phyloP scores from a whole-genome alignment of 2,888 invertebrate genomes.

The Encarsia formosa region DNA sequence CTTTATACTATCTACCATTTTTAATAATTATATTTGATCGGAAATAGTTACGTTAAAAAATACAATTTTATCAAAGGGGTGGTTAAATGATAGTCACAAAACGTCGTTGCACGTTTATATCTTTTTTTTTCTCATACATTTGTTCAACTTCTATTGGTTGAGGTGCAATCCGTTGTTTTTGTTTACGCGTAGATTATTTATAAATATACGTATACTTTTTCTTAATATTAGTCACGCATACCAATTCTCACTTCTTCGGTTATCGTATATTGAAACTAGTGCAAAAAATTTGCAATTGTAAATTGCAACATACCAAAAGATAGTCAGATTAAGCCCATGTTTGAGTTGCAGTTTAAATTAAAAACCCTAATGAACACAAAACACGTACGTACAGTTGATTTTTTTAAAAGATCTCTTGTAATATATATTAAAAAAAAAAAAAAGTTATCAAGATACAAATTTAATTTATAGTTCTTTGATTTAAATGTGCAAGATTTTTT shows the following conservation, averaged over 20 bases:
- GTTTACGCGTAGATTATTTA: slow-evolving; percentile 37
- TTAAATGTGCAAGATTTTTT: too few relatives aligned
- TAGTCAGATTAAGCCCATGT: too few relatives aligned
- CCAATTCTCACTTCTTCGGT: slow-evolving; percentile 16
- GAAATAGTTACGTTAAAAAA: slow-evolving; percentile 39
- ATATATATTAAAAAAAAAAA: too few relatives aligned
- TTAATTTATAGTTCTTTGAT: too few relatives aligned
- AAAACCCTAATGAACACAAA: too few relatives aligned
- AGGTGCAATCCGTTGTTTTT: slow-evolving; percentile 47
- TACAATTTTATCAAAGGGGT: slow-evolving; percentile 44
- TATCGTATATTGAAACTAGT: not conserved
- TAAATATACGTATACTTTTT: slow-evolving; percentile 7
- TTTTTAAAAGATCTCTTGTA: too few relatives aligned
- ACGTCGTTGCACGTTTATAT: slow-evolving; percentile 47
- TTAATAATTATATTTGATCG: slow-evolving; percentile 42
- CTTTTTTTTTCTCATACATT: slow-evolving; percentile 26
- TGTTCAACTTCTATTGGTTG: slow-evolving; percentile 40
- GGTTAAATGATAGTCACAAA: slow-evolving; percentile 42
- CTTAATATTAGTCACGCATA: slow-evolving; percentile 19
- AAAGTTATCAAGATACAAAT: too few relatives aligned
- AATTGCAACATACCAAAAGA: too few relatives aligned
- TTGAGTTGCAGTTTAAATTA: too few relatives aligned
- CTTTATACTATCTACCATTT: slow-evolving; percentile 46
- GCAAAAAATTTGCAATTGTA: too few relatives aligned
- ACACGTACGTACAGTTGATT: too few relatives aligned